Conservation (phyloP, 2,888 invertebrate species). For the Phalera bucephala region DNA sequence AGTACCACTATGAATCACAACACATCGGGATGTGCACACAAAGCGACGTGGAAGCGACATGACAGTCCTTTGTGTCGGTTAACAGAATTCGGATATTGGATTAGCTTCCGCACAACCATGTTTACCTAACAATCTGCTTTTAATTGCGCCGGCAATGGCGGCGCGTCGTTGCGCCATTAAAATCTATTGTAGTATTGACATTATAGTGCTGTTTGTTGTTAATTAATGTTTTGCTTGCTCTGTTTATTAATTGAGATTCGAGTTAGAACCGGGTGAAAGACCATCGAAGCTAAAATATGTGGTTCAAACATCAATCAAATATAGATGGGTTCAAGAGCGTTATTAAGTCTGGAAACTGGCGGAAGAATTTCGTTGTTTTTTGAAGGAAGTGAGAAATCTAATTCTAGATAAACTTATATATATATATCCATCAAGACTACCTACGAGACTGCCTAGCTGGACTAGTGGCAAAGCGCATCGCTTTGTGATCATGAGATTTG, state of each 20-base stretch:
- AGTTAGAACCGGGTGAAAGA: no score
- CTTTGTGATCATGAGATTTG: no score
- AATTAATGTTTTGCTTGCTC: conserved; percentile 17
- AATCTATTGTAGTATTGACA: conserved; percentile 16
- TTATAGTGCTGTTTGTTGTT: conserved; percentile 21
- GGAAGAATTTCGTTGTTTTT: no score
- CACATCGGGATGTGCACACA: conserved; percentile 43
- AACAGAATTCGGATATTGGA: conserved; percentile 75
- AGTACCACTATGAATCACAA: conserved; percentile 25
- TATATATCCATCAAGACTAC: no score
- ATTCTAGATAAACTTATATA: no score
- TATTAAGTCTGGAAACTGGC: no score
- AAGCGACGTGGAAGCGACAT: conserved; percentile 57
- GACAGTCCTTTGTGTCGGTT: conserved; percentile 69
- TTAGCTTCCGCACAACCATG: conserved; percentile 50
- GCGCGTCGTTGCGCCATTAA: conserved; percentile 11
- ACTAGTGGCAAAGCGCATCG: no score
- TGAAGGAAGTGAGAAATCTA: no score
- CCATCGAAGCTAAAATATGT: no score
- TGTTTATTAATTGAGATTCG: conserved; percentile 16
- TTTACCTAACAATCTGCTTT: conserved; percentile 68
- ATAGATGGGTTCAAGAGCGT: no score
- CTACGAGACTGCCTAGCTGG: no score
- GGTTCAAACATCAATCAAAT: no score
- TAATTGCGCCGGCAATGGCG: conserved; percentile 51